Base-by-base conservation (phyloP, 2,797 vertebrate genomes). In the Macroramphosus scolopax region DNA sequence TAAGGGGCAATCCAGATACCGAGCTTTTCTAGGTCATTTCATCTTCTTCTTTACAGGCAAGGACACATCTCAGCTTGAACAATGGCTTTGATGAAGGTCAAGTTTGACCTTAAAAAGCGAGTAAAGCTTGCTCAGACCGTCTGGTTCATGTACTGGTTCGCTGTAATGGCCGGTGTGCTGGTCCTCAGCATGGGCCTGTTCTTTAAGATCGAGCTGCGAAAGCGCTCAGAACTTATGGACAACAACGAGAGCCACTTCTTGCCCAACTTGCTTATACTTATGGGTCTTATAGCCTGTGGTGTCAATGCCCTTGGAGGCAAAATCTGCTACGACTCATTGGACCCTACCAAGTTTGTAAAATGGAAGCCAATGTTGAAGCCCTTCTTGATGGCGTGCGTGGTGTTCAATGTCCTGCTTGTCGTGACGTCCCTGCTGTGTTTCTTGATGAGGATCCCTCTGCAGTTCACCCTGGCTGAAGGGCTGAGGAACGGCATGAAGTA, bases 111-210 rank as follows among this genome's bases (percentile, higher is more conserved):
- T 80, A 95, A 93, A 88, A 98, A 94, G 84, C 86, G 96, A 17
- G 96, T 98, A 63, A 99, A 97, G 84, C 78, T 99, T 33, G 95
- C 97, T 0, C 97, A 99, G 82, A 89, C 92, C 24, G 90, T 99
- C 51, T 99, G 97, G 97, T 93, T 98, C 49, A 89, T 98, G 93
- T 98, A 96, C 87, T 99, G 96, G 97, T 87, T 94, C 49, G 95
- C 95, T 0, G 92, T 98, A 16, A 80, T 98, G 77, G 92, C 93
- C 0, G 92, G 94, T 1, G 92, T 98, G 49, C 66, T 95, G 53
- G 82, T 98, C 58, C 95, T 98, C 79, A 89, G 93, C 78, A 86
- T 98, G 87, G 97, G 97, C 12, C 85, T 98, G 36, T 97, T 96
- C 80, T 93, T 98, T 64, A 98, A 99, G 89, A 92, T 98, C 2